Conservation (phyloP, 2,888 invertebrate species). For the Tetranychus piercei region DNA sequence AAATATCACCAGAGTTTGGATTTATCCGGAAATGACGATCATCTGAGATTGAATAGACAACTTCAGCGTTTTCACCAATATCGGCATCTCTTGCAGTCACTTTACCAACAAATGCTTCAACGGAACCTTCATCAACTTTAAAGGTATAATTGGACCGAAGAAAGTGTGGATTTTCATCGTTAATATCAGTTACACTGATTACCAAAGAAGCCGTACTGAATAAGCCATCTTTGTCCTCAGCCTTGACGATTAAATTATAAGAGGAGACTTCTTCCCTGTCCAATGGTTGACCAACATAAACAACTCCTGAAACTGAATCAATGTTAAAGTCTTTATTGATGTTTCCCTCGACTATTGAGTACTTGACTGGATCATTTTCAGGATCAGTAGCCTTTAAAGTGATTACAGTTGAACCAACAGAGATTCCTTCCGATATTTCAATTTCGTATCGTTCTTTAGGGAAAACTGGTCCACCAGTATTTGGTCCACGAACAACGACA, state of each 20-base stretch:
- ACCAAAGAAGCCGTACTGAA: conserved; percentile 64
- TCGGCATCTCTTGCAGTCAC: conserved; percentile 45
- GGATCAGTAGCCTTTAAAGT: conserved; percentile 56
- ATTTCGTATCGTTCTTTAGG: conserved; percentile 56
- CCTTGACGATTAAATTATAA: conserved; percentile 65
- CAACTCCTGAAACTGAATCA: conserved; percentile 59
- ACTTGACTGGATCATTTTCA: conserved; percentile 64
- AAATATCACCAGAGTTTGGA: conserved; percentile 54
- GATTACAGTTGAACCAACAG: conserved; percentile 38
- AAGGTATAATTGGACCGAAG: conserved; percentile 51
- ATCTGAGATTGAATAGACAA: conserved; percentile 49
- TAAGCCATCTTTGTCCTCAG: conserved; percentile 64
- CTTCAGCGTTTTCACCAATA: conserved; percentile 60
- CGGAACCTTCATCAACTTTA: conserved; percentile 32
- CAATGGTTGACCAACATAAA: conserved; percentile 61
- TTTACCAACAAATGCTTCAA: conserved; percentile 40
- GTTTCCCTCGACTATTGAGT: conserved; percentile 69
- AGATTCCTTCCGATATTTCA: conserved; percentile 70
- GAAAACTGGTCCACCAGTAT: conserved; percentile 59
- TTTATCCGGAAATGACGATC: conserved; percentile 54
- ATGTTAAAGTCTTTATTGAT: conserved; percentile 71
- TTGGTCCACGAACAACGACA: conserved; percentile 61
- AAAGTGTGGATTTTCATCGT: conserved; percentile 66
- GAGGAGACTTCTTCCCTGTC: conserved; percentile 73
- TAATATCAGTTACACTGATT: conserved; percentile 54